Evolutionary conservation across 1,140 invertebrate species (phyloP).

Genomic region (Antheraea mylitta): DNA sequence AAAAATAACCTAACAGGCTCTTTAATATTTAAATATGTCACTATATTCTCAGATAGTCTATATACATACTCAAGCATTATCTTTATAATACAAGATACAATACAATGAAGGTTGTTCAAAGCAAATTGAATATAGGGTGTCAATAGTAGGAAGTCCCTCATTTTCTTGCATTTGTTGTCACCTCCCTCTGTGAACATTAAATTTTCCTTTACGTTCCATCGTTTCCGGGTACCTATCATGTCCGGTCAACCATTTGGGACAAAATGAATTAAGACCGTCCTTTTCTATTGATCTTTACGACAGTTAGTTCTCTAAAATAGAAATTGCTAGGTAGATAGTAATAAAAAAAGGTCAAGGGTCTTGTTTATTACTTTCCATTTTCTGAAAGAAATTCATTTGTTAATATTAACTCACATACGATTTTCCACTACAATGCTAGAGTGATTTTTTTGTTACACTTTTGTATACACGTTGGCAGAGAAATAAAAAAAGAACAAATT

Average conservation of each 20-base stretch:
- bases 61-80: background rate
- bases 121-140: slow-evolving; percentile 63
- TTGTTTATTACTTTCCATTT: no score
- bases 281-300: slow-evolving; percentile 36
- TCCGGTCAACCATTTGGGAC: slow-evolving; percentile 35
- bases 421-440: no score
- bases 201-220: slow-evolving; percentile 54
- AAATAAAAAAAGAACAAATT: no score
- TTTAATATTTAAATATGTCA: no score
- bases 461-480: no score
- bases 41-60: no score
- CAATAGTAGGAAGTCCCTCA: slow-evolving; percentile 66
- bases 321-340: slow-evolving; percentile 22
- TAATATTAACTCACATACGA: no score
- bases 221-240: slow-evolving; percentile 46
- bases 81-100: slow-evolving; percentile 19
- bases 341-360: background rate
- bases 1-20: no score
- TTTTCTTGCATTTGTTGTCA: slow-evolving; percentile 66
- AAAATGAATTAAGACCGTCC: slow-evolving; percentile 47
- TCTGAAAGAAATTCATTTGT: no score
- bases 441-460: no score
- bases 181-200: slow-evolving; percentile 50
- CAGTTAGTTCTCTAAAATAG: slow-evolving; percentile 28
- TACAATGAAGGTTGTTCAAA: slow-evolving; percentile 36